phyloP scores from a whole-genome alignment of 2,113 vertebrate genomes.

The Pluvialis apricaria region DNA sequence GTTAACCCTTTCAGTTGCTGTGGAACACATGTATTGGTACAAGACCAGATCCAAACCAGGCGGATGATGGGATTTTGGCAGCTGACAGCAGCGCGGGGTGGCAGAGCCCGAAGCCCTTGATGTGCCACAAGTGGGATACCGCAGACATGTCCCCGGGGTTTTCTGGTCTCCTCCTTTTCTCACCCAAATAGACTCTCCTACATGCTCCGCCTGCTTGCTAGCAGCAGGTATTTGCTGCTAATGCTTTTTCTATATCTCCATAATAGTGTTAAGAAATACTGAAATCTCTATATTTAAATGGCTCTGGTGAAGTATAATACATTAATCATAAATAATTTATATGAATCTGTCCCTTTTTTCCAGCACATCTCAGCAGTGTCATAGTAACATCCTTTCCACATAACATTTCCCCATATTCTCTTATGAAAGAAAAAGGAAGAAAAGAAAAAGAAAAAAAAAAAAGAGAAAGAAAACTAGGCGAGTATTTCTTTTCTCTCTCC shows the following conservation, averaged over 20 bases:
- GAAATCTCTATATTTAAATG: neutral
- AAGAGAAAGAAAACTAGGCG: neutral
- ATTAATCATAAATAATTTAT: slow-evolving; percentile 56
- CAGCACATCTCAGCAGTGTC: neutral
- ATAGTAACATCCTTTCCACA: neutral
- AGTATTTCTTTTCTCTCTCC: neutral
- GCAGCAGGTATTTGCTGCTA: neutral
- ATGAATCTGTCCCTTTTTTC: neutral
- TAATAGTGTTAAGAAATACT: neutral
- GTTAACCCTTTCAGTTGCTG: neutral
- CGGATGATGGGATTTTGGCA: neutral
- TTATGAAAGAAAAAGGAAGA: neutral
- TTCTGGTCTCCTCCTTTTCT: neutral
- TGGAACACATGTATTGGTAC: fast-evolving
- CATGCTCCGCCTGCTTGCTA: neutral
- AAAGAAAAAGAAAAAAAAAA: neutral
- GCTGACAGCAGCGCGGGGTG: fast-evolving
- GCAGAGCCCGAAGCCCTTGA: neutral
- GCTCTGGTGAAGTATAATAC: neutral
- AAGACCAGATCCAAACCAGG: neutral
- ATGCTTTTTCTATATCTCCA: neutral
- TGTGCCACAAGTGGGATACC: neutral
- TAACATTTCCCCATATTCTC: neutral
- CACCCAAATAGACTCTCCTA: neutral
- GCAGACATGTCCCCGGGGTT: fast-evolving